Conservation (phyloP, 2,113 vertebrate genomes). For the Sebastes schlegelii region DNA sequence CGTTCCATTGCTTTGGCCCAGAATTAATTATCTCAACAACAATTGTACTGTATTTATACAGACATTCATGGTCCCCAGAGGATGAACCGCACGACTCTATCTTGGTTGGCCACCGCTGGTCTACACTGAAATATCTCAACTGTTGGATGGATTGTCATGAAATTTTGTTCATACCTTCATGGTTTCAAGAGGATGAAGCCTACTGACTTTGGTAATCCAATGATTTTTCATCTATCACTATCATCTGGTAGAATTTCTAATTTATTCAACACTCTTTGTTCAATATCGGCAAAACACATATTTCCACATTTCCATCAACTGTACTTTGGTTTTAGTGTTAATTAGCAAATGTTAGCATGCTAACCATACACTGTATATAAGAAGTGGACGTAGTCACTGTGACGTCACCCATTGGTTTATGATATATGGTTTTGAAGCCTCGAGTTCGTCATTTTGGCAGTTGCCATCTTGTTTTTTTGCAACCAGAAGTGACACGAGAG, state of each 20-base stretch:
- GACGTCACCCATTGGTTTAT: too few species aligned
- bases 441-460: too few species aligned
- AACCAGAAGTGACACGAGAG: too few species aligned
- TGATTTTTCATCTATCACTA: background rate
- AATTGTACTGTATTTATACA: background rate
- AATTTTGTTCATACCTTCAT: background rate
- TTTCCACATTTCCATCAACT: background rate
- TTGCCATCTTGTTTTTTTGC: too few species aligned
- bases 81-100: background rate
- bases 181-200: background rate
- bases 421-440: too few species aligned
- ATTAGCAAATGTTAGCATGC: background rate
- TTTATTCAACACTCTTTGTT: background rate
- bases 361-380: too few species aligned
- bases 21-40: too few species aligned
- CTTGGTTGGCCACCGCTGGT: background rate
- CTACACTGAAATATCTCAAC: background rate
- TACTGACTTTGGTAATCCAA: background rate
- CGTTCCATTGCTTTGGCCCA: too few species aligned
- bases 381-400: too few species aligned
- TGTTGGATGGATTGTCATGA: background rate
- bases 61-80: background rate
- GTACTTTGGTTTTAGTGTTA: background rate
- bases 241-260: background rate
- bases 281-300: background rate